These are phyloP conservation scores for Cepaea nemoralis DNA, from an alignment of 1,140 invertebrate species.

Conservation along the genomic window DNA sequence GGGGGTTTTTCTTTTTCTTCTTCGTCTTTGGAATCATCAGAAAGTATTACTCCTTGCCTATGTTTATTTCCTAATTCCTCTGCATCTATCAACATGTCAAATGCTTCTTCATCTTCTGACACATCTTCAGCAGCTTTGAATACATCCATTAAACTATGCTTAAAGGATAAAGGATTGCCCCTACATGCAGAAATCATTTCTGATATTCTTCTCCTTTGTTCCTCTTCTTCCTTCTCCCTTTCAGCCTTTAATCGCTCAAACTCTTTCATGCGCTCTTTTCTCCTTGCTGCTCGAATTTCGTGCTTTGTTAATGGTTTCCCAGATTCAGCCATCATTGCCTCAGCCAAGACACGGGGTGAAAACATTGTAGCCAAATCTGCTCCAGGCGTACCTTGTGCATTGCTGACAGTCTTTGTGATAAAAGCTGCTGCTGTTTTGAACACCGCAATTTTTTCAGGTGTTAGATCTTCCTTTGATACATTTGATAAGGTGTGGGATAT, in stretches of 20 bases:
- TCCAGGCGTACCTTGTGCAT: slow-evolving; percentile 33
- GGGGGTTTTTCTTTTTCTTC: slow-evolving; percentile 29
- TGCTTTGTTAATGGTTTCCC: slow-evolving; percentile 31
- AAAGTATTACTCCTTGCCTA: slow-evolving; percentile 32
- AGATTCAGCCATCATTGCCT: slow-evolving; percentile 44
- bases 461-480: slow-evolving; percentile 37
- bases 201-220: slow-evolving; percentile 21
- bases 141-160: slow-evolving; percentile 41
- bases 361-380: slow-evolving; percentile 41
- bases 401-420: slow-evolving; percentile 40
- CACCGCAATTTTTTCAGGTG: slow-evolving; percentile 41
- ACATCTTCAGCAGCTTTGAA: slow-evolving; percentile 45
- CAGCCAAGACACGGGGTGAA: slow-evolving; percentile 39
- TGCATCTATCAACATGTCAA: slow-evolving; percentile 35
- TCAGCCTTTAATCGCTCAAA: slow-evolving; percentile 37
- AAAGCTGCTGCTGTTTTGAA: slow-evolving; percentile 42
- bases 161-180: slow-evolving; percentile 39
- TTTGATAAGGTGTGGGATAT: slow-evolving; percentile 41
- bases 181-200: slow-evolving; percentile 44
- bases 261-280: slow-evolving; percentile 37
- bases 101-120: slow-evolving; percentile 38
- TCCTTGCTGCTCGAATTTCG: slow-evolving; percentile 20
- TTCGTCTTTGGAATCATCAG: slow-evolving; percentile 17
- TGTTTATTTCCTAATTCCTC: slow-evolving; percentile 38
- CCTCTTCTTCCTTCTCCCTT: slow-evolving; percentile 30